These are phyloP conservation scores for Clinocottus analis DNA, from an alignment of 2,113 vertebrate genomes.

Conservation along the genomic window DNA sequence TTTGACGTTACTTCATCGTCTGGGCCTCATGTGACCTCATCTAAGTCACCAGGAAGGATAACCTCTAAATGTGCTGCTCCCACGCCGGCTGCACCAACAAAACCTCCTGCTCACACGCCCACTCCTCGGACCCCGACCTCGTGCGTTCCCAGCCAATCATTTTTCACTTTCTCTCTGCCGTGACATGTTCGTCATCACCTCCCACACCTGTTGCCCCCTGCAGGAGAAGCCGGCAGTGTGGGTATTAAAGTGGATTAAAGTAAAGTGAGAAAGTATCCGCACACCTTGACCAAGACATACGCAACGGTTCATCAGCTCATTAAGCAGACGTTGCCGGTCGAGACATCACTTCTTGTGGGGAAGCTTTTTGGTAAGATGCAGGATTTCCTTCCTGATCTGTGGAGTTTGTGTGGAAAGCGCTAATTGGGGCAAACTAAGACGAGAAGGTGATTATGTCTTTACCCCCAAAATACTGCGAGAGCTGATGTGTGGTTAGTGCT, in stretches of 20 bases:
- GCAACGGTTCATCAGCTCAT: conserved; percentile 44
- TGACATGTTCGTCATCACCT: not conserved
- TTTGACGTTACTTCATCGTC: not conserved
- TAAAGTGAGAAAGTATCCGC: conserved; percentile 16
- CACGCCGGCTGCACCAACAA: not conserved
- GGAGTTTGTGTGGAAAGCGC: not conserved
- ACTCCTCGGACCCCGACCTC: not conserved
- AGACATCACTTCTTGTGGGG: conserved; percentile 16
- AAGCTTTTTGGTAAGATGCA: conserved; percentile 31
- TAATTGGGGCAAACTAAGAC: conserved; percentile 50
- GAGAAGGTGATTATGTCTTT: conserved; percentile 21
- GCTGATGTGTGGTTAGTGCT: too few species aligned
- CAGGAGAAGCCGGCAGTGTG: not conserved
- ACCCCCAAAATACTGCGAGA: not conserved
- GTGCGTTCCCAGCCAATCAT: too few species aligned
- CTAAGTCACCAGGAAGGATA: not conserved
- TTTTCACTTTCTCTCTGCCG: not conserved
- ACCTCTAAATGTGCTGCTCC: not conserved
- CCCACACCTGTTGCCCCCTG: conserved; percentile 31
- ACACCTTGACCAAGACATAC: conserved; percentile 8
- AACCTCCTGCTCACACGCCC: not conserved
- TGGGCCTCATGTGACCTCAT: not conserved
- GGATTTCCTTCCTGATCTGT: conserved; percentile 50
- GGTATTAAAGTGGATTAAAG: conserved; percentile 53
- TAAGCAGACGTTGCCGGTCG: conserved; percentile 31